Base-by-base conservation (phyloP, 2,113 vertebrate species). In the Cricetomys ansorgei region DNA sequence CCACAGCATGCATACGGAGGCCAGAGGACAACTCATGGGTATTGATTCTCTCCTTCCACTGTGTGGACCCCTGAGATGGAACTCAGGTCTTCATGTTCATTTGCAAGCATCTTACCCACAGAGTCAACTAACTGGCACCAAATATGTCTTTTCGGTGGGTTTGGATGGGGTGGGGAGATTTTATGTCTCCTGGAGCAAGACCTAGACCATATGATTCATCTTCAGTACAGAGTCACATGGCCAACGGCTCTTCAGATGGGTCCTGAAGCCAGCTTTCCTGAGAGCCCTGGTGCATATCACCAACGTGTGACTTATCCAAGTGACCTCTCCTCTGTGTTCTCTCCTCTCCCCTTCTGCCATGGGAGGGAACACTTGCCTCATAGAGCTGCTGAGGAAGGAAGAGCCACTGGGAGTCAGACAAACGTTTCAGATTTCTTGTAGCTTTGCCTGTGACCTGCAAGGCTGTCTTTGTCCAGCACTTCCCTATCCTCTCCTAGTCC, bases 211-310 rank as follows among this genome's bases (percentile, higher is more conserved):
- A 10, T 3, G 5, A 15, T 53, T 3, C 0, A 5, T 48, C 59
- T 7, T n/a, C 55, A 70, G 65, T 15, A 57, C 34, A 43, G 25
- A 19, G 59, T 43, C 45, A 6, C 16, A 16, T 0, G 21, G n/a
- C 0, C 21, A 6, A 23, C 0, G 0, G 40, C 62, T 43, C n/a
- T 13, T n/a, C 0, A 0, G 50, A 31, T 4, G 10, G 43, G 5
- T 48, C 57, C 34, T 43, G 86, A 7, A 59, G 86, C 64, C n/a
- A 57, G 25, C 43, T 0, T 75, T 0, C 4, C 27, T 1, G 1
- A 12, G 50, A 53, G 15, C 40, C 85, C 31, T 1, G 12, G 43
- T 5, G 21, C 45, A 84, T 25, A 23, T 64, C 4, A 23, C 25
- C 77, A 70, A 6, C 0, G 1, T 2, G 25, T 34, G 50, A 81